Percentiles rank a stretch among this genome's conserved stretches.
phyloP scores from a whole-genome alignment of 1,140 invertebrate species.

The Pissodes strobi region DNA sequence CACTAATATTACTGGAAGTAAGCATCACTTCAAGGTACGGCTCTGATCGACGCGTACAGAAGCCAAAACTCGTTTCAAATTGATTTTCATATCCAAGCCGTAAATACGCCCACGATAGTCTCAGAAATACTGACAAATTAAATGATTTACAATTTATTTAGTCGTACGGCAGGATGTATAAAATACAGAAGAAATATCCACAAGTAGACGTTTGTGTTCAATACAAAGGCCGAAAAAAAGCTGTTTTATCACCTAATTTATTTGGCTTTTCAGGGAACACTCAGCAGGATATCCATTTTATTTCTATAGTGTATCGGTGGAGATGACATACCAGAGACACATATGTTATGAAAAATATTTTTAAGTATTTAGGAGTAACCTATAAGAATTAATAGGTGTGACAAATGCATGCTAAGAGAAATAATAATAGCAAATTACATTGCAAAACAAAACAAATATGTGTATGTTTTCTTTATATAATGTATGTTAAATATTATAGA shows the following conservation, averaged over 20 bases:
- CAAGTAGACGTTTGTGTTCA: constrained; percentile 19
- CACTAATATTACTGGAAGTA: too few species aligned
- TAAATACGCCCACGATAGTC: constrained; percentile 26
- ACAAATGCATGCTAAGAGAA: too few species aligned
- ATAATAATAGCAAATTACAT: too few species aligned
- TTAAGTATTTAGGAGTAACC: constrained; percentile 34
- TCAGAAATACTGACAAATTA: constrained; percentile 28
- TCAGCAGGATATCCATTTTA: constrained; percentile 17
- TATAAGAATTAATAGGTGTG: too few species aligned
- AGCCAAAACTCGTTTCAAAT: constrained; percentile 9
- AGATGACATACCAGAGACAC: background rate
- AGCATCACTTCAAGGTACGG: too few species aligned
- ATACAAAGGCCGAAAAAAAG: constrained; percentile 26
- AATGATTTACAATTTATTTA: constrained; percentile 34
- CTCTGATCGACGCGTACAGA: constrained; percentile 1
- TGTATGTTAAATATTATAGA: too few species aligned
- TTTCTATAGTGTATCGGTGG: constrained; percentile 1
- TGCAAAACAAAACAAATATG: too few species aligned
- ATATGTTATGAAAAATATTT: background rate
- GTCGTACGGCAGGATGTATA: constrained; percentile 31
- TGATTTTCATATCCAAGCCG: constrained; percentile 26
- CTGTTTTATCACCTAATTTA: constrained; percentile 36
- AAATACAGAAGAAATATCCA: constrained; percentile 26
- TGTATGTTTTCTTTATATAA: too few species aligned
- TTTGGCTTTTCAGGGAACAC: constrained; percentile 21